Evolutionary conservation across 2,797 vertebrate genomes (phyloP).

Genomic region (Sandelia bainsii): DNA sequence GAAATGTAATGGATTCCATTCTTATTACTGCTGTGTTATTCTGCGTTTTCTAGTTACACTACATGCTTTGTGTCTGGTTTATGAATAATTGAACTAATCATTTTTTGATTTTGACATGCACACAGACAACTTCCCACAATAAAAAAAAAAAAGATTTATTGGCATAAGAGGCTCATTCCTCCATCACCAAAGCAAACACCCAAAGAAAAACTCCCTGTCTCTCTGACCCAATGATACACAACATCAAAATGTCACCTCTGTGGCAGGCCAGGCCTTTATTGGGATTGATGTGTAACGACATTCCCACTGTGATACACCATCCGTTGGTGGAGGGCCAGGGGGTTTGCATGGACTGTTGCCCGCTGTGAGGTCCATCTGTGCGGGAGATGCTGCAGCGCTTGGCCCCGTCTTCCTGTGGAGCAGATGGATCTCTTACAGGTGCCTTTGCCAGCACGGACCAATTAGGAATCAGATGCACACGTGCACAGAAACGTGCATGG

Average conservation of each 20-base stretch:
- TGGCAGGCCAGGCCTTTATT: constrained; percentile 58
- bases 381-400: constrained; percentile 54
- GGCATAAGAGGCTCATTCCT: constrained; percentile 36
- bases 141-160: constrained; percentile 7
- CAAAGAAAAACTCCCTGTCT: constrained; percentile 21
- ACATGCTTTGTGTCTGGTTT: background rate
- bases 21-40: too few relatives aligned
- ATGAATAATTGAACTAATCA: constrained; percentile 19
- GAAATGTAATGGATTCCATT: too few relatives aligned
- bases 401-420: constrained; percentile 67
- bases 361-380: constrained; percentile 79
- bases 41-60: background rate
- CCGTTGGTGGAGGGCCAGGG: constrained; percentile 60
- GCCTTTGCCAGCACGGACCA: constrained; percentile 73
- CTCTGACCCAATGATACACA: constrained; percentile 47
- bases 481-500: constrained; percentile 22
- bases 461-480: constrained; percentile 66
- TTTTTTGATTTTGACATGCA: constrained; percentile 25
- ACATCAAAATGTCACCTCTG: constrained; percentile 63
- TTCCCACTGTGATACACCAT: constrained; percentile 69
- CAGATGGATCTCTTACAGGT: constrained; percentile 74
- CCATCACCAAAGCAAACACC: constrained; percentile 49
- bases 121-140: constrained; percentile 20
- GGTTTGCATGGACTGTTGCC: constrained; percentile 57
- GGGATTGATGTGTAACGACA: constrained; percentile 67